Base-by-base conservation (phyloP, 2,888 invertebrate species). In the Hydriomena furcata region DNA sequence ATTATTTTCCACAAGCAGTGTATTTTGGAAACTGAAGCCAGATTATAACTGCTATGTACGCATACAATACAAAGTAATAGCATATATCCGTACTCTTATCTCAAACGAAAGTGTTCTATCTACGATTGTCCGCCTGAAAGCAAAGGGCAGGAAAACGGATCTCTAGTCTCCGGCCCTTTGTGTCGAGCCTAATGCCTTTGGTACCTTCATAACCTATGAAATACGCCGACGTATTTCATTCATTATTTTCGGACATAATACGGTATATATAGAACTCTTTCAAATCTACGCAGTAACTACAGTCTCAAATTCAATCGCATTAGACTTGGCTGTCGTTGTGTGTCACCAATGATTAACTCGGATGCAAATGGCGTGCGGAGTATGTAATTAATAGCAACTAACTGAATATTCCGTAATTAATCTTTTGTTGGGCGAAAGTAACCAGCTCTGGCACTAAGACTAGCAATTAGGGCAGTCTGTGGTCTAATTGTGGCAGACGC, bases 381-480 rank as follows among this genome's bases (percentile, higher is more conserved):
- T 10, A 10, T 20, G 8, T 28, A 31, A 46, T 46, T 42, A 48
- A 36, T 37, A 25, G 38, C 25, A 24, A 31, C 40, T 20, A 42
- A 23, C 34, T 28, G 31, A 40, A 51, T 44, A 37, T 47, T 30
- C 41, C 8, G 41, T 52, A 42, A 52, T 46, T 41, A 38, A 45
- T 45, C 45, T 51, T 51, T 51, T 44, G 47, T 45, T 40, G 41
- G 24, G 35, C 17, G 44, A 37, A 40, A 53, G 40, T 44, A 43
- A 41, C 40, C 31, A 41, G 35, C 34, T 36, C 41, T 44, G 40
- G 23, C 38, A 55, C 31, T 41, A 42, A 36, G 38, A 40, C 42
- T 46, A 38, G 40, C 51, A 58, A 58, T 60, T 50, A 58, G 49
- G 40, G 32, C 40, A 46, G 45, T 45, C 52, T 51, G 43, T 50